Base-by-base conservation (phyloP, 2,888 invertebrate genomes). In the Omphaloscelis lunosa region DNA sequence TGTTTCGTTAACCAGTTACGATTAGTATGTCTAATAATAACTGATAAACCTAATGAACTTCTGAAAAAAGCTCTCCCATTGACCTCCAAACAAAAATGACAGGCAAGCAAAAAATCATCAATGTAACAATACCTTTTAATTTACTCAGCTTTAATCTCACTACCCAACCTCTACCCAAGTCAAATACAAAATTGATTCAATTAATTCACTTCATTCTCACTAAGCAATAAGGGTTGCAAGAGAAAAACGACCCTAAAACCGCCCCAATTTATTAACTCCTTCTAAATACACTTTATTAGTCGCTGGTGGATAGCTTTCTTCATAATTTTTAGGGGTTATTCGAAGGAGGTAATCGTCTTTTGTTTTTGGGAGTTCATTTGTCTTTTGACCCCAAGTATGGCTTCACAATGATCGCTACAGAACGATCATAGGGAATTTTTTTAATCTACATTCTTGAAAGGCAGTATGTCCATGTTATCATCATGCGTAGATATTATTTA, bases 121-220 rank as follows among this genome's bases (percentile, higher is more conserved):
- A 59, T 9, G 8, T 61, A 41, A 23, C 17, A 34, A 45, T 15
- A 45, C 45, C n/a, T n/a, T 23, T 56, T 34, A 81, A 75, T 61
- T 74, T 27, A 39, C 63, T 71, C 39, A 65, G 48, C 27, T 79
- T 15, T n/a, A 65, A 73, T 72, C 62, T 51, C 3, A n/a, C 41
- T 66, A 56, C 2, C 58, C 66, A 65, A 41, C 51, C 72, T 48
- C 45, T 56, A 66, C 62, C 70, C 70, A 17, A 84, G 77, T 81
- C 79, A 85, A 86, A 89, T 86, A 86, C 89, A 88, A 89, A 91
- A 90, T 92, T 89, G 87, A 87, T 88, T 68, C 89, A 90, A 92
- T 92, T 92, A 92, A 91, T 92, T 87, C 86, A 87, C 90, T 89
- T 91, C 91, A 86, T 82, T 87, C 81, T 82, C 89, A 89, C 86